Evolutionary conservation across 2,113 vertebrate species (phyloP).

Genomic region (Amphilophus citrinellus): DNA sequence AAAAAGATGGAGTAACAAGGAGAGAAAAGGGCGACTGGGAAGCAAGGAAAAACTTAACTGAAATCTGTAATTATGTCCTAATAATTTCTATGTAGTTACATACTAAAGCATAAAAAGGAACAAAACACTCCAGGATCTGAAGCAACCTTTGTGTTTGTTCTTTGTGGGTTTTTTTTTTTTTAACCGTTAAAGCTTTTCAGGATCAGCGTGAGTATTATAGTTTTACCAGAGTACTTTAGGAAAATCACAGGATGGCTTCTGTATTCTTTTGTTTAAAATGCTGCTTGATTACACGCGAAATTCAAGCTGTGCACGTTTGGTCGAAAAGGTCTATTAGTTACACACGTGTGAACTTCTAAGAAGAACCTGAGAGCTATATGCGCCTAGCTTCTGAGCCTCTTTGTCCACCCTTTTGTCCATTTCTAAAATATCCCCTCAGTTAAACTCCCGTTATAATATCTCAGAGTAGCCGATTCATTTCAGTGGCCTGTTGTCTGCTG

Average conservation of each 20-base stretch:
- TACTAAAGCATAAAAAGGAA: too few relatives aligned
- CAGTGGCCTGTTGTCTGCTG: background rate
- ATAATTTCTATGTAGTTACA: background rate
- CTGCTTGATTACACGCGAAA: background rate
- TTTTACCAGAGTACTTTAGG: background rate
- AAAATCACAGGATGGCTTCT: background rate
- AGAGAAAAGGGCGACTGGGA: background rate
- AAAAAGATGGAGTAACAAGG: too few relatives aligned
- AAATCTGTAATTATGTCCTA: background rate
- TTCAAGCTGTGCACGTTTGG: background rate
- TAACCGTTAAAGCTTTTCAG: background rate
- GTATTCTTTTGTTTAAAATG: background rate
- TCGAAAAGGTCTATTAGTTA: background rate
- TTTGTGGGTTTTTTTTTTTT: too few relatives aligned
- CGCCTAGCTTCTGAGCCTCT: background rate
- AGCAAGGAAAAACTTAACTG: background rate
- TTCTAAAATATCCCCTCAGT: background rate
- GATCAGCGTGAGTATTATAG: background rate
- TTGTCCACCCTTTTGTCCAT: background rate
- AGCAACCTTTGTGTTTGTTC: too few relatives aligned
- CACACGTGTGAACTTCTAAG: constrained; percentile 1
- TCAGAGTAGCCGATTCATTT: background rate
- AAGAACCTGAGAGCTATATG: background rate
- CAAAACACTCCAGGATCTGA: too few relatives aligned
- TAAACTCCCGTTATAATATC: background rate